Evolutionary conservation across 2,888 invertebrate species (phyloP).

Genomic region (Pristionchus entomophagus): DNA sequence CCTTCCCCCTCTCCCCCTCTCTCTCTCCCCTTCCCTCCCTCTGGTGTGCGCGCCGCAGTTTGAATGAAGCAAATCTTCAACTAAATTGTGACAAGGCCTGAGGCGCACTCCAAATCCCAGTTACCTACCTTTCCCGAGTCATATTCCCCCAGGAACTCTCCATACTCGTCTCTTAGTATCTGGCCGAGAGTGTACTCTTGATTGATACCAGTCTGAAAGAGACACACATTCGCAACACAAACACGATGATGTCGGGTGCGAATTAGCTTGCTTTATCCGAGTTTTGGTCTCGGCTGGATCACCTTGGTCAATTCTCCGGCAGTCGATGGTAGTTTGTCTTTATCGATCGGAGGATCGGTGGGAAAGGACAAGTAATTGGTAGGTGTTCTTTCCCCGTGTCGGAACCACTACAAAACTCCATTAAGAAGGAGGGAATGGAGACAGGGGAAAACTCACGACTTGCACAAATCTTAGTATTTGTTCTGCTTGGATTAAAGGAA

Average conservation of each 20-base stretch:
- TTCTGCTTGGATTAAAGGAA: background rate
- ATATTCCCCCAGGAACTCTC: slow-evolving; percentile 44
- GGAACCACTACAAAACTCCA: slow-evolving; percentile 44
- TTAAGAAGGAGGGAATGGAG: background rate
- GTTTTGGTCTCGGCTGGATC: background rate
- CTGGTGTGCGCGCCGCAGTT: too few species aligned
- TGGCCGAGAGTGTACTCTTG: slow-evolving; percentile 41
- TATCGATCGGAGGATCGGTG: slow-evolving; percentile 31
- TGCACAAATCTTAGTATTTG: slow-evolving; percentile 43
- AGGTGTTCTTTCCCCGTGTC: slow-evolving; percentile 47
- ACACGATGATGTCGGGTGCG: background rate
- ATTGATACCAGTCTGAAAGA: slow-evolving; percentile 31
- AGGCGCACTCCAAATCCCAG: too few species aligned
- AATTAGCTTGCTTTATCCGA: background rate
- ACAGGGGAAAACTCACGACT: slow-evolving; percentile 20
- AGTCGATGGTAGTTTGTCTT: background rate
- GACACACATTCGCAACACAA: background rate
- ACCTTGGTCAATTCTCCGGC: slow-evolving; percentile 45
- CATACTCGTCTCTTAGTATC: slow-evolving; percentile 22
- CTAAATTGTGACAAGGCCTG: too few species aligned
- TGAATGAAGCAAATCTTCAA: too few species aligned
- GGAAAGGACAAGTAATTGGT: slow-evolving; percentile 44
- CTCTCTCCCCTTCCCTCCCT: too few species aligned
- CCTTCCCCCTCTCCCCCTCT: too few species aligned
- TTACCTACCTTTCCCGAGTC: background rate